Conservation (phyloP, 2,888 invertebrate genomes). For the Dromius quadrimaculatus region DNA sequence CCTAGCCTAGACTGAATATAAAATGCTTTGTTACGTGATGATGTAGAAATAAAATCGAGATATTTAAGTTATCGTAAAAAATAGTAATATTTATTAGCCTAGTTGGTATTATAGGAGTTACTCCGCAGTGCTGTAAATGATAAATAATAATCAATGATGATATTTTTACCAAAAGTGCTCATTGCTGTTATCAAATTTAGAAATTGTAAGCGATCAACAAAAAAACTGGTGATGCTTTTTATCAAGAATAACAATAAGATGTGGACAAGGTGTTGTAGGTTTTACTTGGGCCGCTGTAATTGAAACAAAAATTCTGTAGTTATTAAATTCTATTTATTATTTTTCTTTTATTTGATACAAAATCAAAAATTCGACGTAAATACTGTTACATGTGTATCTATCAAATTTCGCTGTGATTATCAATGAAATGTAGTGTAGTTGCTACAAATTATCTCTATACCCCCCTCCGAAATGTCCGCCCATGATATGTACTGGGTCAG, state of each 20-base stretch:
- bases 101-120: constrained; percentile 54
- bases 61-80: constrained; percentile 49
- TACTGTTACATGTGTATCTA: constrained; percentile 52
- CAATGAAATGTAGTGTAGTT: constrained; percentile 46
- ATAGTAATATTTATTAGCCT: constrained; percentile 48
- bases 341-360: too few species aligned
- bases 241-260: constrained; percentile 42
- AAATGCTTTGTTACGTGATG: constrained; percentile 62
- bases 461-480: constrained; percentile 52
- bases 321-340: constrained; percentile 23
- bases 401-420: constrained; percentile 53
- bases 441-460: constrained; percentile 49
- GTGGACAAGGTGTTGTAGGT: constrained; percentile 43
- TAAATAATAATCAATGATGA: constrained; percentile 61
- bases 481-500: constrained; percentile 51
- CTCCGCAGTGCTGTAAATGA: constrained; percentile 59
- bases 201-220: constrained; percentile 55
- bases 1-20: constrained; percentile 66
- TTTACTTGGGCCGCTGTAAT: constrained; percentile 45
- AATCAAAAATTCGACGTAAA: constrained; percentile 16
- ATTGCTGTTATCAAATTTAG: constrained; percentile 71
- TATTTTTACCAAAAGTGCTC: constrained; percentile 79
- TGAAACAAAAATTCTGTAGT: constrained; percentile 23
- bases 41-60: constrained; percentile 56
- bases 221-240: constrained; percentile 48